Percentiles rank a stretch among this genome's conserved stretches.
phyloP scores from a whole-genome alignment of 2,888 invertebrate species.

The Capitulum mitella region DNA sequence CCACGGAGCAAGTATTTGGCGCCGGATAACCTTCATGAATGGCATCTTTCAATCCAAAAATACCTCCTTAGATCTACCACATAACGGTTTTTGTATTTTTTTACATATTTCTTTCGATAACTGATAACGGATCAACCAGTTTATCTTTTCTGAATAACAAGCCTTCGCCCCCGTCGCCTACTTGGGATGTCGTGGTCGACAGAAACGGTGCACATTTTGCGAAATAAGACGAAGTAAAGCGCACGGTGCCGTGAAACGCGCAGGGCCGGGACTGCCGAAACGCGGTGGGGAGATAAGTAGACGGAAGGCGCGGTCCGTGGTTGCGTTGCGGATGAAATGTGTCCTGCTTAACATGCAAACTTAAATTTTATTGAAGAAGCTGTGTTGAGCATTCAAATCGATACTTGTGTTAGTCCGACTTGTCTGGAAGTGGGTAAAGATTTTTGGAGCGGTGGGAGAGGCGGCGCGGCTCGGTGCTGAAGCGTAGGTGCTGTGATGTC shows the following conservation, averaged over 20 bases:
- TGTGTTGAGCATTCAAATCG: neutral
- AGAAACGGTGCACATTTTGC: neutral
- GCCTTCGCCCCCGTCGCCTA: too few relatives aligned
- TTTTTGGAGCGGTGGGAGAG: neutral
- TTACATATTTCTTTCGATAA: too few relatives aligned
- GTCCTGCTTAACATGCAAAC: neutral
- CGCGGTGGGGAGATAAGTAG: too few relatives aligned
- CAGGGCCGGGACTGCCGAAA: neutral
- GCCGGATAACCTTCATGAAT: too few relatives aligned
- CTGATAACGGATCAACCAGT: too few relatives aligned
- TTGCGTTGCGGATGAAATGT: neutral
- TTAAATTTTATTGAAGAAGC: neutral
- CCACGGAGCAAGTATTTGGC: too few relatives aligned
- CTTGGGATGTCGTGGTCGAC: neutral
- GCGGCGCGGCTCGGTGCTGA: neutral
- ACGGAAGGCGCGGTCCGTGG: neutral
- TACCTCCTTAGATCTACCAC: too few relatives aligned
- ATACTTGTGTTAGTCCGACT: neutral
- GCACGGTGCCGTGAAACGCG: neutral
- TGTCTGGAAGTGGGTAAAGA: neutral
- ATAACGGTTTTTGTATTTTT: too few relatives aligned
- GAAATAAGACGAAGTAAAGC: neutral
- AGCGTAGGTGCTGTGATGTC: neutral
- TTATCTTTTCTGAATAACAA: too few relatives aligned
- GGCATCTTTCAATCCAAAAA: too few relatives aligned